These are phyloP conservation scores for Beris morrisii DNA, from an alignment of 2,888 invertebrate genomes.

Conservation along the genomic window DNA sequence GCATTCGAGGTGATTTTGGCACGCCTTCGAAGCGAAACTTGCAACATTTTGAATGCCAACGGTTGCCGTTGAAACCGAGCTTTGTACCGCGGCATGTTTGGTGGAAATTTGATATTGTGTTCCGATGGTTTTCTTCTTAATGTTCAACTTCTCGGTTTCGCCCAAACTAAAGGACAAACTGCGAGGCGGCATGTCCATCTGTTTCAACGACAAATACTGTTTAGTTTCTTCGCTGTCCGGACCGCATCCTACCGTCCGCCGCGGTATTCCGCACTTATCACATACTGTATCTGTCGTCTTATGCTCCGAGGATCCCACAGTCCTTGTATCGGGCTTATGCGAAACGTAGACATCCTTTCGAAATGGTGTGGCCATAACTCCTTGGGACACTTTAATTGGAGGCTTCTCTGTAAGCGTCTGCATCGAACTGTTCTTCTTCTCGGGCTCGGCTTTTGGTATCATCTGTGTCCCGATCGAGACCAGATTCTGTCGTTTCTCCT, in stretches of 20 bases:
- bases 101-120: conserved; percentile 46
- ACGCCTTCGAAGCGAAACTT: conserved; percentile 43
- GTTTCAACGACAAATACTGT: conserved; percentile 54
- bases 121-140: conserved; percentile 50
- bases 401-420: conserved; percentile 47
- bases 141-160: conserved; percentile 57
- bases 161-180: conserved; percentile 66
- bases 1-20: conserved; percentile 46
- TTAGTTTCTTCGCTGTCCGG: conserved; percentile 47
- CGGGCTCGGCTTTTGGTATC: conserved; percentile 39
- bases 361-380: conserved; percentile 46
- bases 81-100: conserved; percentile 30
- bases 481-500: conserved; percentile 42
- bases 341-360: conserved; percentile 48
- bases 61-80: conserved; percentile 42
- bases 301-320: conserved; percentile 60
- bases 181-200: conserved; percentile 57
- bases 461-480: conserved; percentile 54
- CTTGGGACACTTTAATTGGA: conserved; percentile 46
- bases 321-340: conserved; percentile 56
- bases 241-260: conserved; percentile 63
- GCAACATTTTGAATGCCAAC: conserved; percentile 46
- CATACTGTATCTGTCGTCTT: conserved; percentile 58
- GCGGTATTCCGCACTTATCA: conserved; percentile 58
- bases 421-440: conserved; percentile 35